These are phyloP conservation scores for Bombus balteatus DNA, from an alignment of 1,140 invertebrate genomes.

Conservation along the genomic window DNA sequence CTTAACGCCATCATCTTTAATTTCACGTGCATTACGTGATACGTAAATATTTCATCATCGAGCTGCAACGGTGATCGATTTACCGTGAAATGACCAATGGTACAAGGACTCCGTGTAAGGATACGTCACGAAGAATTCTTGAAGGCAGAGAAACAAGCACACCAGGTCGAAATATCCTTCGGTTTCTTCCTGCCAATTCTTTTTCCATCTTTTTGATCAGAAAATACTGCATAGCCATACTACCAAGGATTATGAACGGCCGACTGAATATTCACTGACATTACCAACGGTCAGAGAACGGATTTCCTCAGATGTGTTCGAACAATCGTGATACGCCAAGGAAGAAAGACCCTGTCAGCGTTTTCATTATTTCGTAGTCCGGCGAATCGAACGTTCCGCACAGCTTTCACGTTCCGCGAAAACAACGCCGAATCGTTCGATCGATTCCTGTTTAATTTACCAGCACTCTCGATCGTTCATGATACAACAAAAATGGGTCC, in stretches of 20 bases:
- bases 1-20: too few relatives aligned
- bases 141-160: background rate
- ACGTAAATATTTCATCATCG: too few relatives aligned
- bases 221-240: background rate
- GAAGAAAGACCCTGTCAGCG: background rate
- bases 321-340: background rate
- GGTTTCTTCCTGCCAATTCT: background rate
- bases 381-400: background rate
- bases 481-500: too few relatives aligned
- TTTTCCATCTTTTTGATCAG: background rate
- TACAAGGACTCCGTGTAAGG: too few relatives aligned
- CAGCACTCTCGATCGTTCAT: background rate
- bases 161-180: background rate
- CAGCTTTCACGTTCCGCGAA: background rate
- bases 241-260: background rate
- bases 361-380: background rate
- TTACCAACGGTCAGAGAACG: background rate
- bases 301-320: background rate
- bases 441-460: background rate
- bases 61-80: too few relatives aligned
- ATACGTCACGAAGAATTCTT: too few relatives aligned
- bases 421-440: background rate
- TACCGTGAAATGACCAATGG: too few relatives aligned
- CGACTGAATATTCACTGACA: constrained; percentile 11
- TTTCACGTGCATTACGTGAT: too few relatives aligned